A percentile compares a stretch with the other conserved stretches of the same genome.
These are phyloP conservation scores for Archivesica marissinica DNA, from an alignment of 1,140 invertebrate genomes.

Conservation along the genomic window DNA sequence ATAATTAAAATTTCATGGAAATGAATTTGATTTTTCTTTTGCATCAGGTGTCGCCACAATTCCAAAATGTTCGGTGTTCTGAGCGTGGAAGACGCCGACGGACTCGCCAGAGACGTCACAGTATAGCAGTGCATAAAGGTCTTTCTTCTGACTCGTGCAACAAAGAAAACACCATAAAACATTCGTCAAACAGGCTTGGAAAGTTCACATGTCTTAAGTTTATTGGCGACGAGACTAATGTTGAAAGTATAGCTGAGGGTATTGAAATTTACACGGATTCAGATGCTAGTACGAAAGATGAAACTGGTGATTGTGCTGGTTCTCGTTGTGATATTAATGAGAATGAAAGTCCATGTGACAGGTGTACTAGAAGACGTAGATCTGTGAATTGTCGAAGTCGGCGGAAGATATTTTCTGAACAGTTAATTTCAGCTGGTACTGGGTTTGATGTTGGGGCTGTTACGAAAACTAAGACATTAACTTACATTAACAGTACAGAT, in stretches of 20 bases:
- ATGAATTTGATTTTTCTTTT: no score
- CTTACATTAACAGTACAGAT: no score
- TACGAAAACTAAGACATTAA: no score
- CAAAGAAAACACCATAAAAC: conserved; percentile 24
- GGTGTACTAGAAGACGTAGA: neutral
- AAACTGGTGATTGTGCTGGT: conserved; percentile 3
- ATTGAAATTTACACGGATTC: conserved; percentile 25
- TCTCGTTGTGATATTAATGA: neutral
- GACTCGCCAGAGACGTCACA: conserved; percentile 36
- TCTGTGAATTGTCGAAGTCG: no score
- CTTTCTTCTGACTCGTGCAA: neutral
- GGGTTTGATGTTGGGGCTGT: no score
- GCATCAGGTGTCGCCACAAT: conserved; percentile 56
- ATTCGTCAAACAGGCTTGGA: neutral
- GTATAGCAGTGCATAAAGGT: conserved; percentile 33
- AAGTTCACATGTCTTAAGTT: conserved; percentile 56
- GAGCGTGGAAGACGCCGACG: neutral
- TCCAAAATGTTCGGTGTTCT: neutral
- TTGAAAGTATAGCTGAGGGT: conserved; percentile 43
- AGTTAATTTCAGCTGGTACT: no score
- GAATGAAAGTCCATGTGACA: neutral
- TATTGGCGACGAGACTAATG: conserved; percentile 28
- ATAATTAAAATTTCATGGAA: no score
- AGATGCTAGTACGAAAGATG: neutral
- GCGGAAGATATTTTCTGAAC: no score